phyloP scores from a whole-genome alignment of 92 coral and sea anemone species.

The Pocillopora grandis region DNA sequence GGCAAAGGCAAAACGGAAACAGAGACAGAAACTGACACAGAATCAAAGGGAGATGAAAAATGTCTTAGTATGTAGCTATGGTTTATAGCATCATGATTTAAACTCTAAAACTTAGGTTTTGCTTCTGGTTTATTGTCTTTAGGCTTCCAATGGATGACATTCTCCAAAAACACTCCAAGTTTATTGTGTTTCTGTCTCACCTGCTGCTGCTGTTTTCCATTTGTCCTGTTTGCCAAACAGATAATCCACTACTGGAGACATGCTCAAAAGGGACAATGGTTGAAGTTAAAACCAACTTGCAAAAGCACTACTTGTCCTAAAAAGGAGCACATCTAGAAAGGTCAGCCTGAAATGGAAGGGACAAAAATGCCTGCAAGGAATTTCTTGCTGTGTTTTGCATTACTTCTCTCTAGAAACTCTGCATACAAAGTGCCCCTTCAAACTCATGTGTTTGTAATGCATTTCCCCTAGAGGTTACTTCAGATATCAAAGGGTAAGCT shows the following conservation, averaged over 20 bases:
- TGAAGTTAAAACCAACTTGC: slow-evolving; percentile 54
- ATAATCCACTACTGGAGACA: slow-evolving; percentile 35
- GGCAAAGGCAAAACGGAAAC: too few relatives aligned
- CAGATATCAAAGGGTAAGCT: slow-evolving; percentile 57
- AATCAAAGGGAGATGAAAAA: too few relatives aligned
- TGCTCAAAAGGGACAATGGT: slow-evolving; percentile 62
- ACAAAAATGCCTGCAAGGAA: slow-evolving; percentile 68
- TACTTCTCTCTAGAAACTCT: slow-evolving; percentile 51
- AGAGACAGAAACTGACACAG: too few relatives aligned
- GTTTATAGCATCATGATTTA: too few relatives aligned
- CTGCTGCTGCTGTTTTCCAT: slow-evolving; percentile 57
- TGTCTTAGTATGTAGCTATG: too few relatives aligned
- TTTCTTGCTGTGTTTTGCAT: slow-evolving; percentile 57
- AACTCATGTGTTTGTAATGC: slow-evolving; percentile 59
- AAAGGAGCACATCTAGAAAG: slow-evolving; percentile 38
- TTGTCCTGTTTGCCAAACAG: slow-evolving; percentile 45
- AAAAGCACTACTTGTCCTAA: slow-evolving; percentile 25
- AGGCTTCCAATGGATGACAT: slow-evolving; percentile 28
- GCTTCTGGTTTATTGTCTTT: too few relatives aligned
- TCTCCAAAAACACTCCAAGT: slow-evolving; percentile 55
- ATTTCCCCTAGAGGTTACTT: slow-evolving; percentile 50
- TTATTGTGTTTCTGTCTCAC: slow-evolving; percentile 66
- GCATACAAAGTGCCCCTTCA: slow-evolving; percentile 53
- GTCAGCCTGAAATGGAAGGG: slow-evolving; percentile 66
- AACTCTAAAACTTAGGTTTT: too few relatives aligned